Percentiles rank a stretch among this genome's conserved stretches.
Conservation (phyloP, 2,888 invertebrate species). For the Idaea biselata region DNA sequence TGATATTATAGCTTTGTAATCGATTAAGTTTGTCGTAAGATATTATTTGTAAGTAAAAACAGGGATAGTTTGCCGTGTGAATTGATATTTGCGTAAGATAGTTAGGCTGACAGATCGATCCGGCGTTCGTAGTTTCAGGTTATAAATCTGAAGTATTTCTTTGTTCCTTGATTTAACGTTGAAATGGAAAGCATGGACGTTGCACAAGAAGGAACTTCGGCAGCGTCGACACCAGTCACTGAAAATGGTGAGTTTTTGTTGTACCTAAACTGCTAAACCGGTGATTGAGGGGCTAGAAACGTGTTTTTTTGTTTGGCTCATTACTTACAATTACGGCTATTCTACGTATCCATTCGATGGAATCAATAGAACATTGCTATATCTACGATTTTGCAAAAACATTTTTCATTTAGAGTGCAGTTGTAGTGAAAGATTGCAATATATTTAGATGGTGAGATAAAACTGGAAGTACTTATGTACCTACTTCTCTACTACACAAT, state of each 20-base stretch:
- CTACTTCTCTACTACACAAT: not conserved
- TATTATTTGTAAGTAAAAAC: constrained; percentile 14
- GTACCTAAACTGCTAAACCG: constrained; percentile 18
- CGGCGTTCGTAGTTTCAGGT: constrained; percentile 67
- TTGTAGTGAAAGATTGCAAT: not conserved
- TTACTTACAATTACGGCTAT: not conserved
- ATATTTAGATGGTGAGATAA: not conserved
- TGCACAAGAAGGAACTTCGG: constrained; percentile 68
- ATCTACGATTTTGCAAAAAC: not conserved
- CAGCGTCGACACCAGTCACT: constrained; percentile 62
- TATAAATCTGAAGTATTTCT: constrained; percentile 53
- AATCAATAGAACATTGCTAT: not conserved
- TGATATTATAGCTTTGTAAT: constrained; percentile 39
- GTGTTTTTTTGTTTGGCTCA: constrained; percentile 49
- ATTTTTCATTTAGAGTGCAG: not conserved
- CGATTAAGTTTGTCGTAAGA: constrained; percentile 26
- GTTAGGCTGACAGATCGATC: constrained; percentile 61
- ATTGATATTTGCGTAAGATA: constrained; percentile 27
- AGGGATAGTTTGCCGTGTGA: constrained; percentile 10
- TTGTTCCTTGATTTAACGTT: constrained; percentile 42
- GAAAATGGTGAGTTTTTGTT: constrained; percentile 67
- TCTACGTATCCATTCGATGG: not conserved
- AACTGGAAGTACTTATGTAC: not conserved
- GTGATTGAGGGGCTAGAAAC: constrained; percentile 47
- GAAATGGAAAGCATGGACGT: constrained; percentile 79